Evolutionary conservation across 2,888 invertebrate species (phyloP).

Genomic region (Mamestra brassicae): DNA sequence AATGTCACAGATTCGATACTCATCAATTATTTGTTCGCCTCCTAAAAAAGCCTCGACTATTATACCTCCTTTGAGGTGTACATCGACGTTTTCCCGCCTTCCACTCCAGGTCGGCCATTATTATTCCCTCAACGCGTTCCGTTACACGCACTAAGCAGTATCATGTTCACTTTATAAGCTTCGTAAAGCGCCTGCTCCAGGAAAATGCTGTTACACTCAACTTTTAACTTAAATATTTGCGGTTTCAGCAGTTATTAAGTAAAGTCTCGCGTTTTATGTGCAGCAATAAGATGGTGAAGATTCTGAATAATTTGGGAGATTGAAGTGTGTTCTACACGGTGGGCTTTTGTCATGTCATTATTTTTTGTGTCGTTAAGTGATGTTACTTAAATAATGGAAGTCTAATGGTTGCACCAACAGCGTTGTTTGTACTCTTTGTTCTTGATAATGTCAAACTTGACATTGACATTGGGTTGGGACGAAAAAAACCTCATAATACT

Average conservation of each 20-base stretch:
- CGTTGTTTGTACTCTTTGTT: background rate
- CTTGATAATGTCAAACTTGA: background rate
- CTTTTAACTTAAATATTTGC: slow-evolving; percentile 43
- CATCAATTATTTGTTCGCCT: background rate
- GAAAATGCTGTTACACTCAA: slow-evolving; percentile 45
- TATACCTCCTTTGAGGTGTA: background rate
- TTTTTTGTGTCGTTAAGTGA: background rate
- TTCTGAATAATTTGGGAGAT: slow-evolving; percentile 3
- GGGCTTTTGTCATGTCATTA: background rate
- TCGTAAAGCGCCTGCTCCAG: slow-evolving; percentile 48
- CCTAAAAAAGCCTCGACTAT: background rate
- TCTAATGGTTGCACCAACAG: background rate
- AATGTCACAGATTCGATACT: background rate
- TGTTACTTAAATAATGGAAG: background rate
- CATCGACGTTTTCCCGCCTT: slow-evolving; percentile 38
- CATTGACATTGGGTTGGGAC: background rate
- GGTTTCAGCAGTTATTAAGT: slow-evolving; percentile 26
- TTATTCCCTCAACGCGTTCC: slow-evolving; percentile 50
- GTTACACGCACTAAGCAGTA: slow-evolving; percentile 59
- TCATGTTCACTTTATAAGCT: slow-evolving; percentile 59
- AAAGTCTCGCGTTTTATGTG: slow-evolving; percentile 11
- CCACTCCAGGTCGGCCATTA: slow-evolving; percentile 55
- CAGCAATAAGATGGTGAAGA: slow-evolving; percentile 13
- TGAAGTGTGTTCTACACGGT: background rate
- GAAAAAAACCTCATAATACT: background rate